Conservation (phyloP, 2,797 vertebrate species). For the Neostethus bicornis region DNA sequence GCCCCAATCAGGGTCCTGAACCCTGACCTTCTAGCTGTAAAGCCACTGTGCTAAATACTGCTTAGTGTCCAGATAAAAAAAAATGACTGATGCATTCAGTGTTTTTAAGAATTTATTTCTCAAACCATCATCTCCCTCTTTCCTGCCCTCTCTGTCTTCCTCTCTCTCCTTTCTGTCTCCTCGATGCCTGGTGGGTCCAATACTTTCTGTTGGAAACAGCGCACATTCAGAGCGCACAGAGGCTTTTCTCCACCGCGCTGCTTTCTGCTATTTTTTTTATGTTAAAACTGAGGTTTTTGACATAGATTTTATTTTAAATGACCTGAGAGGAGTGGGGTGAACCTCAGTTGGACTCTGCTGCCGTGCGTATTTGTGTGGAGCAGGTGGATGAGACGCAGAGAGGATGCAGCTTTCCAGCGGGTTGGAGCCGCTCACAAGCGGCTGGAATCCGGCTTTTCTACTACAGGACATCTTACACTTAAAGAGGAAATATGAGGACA, state of each 20-base stretch:
- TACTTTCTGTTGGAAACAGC: constrained; percentile 21
- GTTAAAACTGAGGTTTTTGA: constrained; percentile 10
- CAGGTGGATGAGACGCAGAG: constrained; percentile 66
- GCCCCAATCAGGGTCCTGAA: no score
- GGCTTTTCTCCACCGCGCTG: not conserved
- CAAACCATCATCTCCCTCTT: constrained; percentile 7
- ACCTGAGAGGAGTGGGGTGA: constrained; percentile 13
- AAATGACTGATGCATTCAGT: constrained; percentile 35
- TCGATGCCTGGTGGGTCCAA: constrained; percentile 29
- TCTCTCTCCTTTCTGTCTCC: constrained; percentile 4
- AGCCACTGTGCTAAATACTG: no score
- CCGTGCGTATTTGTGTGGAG: constrained; percentile 49
- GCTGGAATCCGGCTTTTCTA: constrained; percentile 7
- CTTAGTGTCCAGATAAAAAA: no score
- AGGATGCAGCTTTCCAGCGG: constrained; percentile 43
- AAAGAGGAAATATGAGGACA: constrained; percentile 35
- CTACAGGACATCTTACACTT: constrained; percentile 7
- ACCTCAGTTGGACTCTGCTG: constrained; percentile 9
- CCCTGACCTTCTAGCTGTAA: no score
- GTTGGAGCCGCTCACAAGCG: constrained; percentile 24
- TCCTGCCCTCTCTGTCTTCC: not conserved
- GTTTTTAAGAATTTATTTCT: constrained; percentile 4
- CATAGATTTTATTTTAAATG: constrained; percentile 40
- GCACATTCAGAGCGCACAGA: constrained; percentile 29
- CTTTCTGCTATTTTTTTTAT: not conserved